phyloP scores from a whole-genome alignment of 1,140 invertebrate species.

The Acromyrmex echinatior region DNA sequence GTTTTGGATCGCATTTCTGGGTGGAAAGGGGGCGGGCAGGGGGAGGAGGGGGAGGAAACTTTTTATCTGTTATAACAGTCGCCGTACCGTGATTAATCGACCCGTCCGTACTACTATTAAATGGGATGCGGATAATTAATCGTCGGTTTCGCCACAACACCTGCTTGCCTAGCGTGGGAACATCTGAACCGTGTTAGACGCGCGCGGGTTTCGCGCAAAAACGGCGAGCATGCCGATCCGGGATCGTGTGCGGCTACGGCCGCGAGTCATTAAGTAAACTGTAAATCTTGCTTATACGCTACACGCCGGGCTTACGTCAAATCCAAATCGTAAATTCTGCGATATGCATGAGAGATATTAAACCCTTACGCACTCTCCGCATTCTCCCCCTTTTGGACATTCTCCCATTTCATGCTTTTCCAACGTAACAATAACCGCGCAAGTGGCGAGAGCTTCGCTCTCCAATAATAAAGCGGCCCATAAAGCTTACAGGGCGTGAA shows the following conservation, averaged over 20 bases:
- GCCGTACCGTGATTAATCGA: constrained; percentile 57
- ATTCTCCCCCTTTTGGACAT: neutral
- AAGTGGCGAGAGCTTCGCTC: constrained; percentile 16
- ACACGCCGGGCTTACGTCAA: constrained; percentile 47
- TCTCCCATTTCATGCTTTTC: constrained; percentile 45
- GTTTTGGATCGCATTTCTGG: constrained; percentile 11
- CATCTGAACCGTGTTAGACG: constrained; percentile 59
- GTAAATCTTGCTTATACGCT: constrained; percentile 62
- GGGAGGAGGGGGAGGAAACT: neutral
- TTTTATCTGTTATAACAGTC: constrained; percentile 60
- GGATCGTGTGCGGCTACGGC: neutral
- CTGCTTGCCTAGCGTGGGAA: constrained; percentile 60
- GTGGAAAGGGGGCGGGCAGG: neutral
- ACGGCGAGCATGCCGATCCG: constrained; percentile 45
- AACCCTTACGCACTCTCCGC: constrained; percentile 36
- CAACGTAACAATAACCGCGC: constrained; percentile 51
- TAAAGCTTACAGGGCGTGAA: constrained; percentile 55
- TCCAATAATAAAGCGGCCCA: constrained; percentile 61
- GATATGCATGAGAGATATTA: constrained; percentile 51
- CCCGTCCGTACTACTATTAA: constrained; percentile 58
- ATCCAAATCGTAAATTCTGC: constrained; percentile 58
- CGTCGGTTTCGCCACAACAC: constrained; percentile 60
- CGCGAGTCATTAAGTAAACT: constrained; percentile 60
- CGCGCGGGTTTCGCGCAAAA: constrained; percentile 46
- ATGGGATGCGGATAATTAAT: constrained; percentile 64